Conservation (phyloP, 2,113 vertebrate species). For the Mastomys coucha region DNA sequence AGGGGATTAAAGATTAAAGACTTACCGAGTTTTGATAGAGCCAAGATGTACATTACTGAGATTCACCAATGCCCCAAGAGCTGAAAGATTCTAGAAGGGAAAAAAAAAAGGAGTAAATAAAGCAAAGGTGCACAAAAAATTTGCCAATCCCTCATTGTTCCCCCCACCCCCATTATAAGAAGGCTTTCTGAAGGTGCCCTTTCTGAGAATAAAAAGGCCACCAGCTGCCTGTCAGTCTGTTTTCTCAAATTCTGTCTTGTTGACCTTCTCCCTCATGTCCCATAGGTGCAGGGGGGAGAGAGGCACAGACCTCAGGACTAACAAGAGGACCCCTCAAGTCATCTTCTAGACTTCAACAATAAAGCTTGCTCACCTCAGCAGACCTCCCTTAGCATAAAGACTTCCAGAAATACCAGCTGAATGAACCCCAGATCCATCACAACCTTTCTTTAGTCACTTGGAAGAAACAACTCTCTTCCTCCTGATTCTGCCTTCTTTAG, state of each 20-base stretch:
- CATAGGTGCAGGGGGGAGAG: background rate
- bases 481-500: background rate
- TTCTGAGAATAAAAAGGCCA: background rate
- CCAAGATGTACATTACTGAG: conserved; percentile 89
- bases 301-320: background rate
- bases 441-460: background rate
- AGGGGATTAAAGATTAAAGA: background rate
- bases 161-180: background rate
- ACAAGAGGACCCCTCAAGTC: background rate
- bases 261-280: background rate
- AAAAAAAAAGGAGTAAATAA: conserved; percentile 10
- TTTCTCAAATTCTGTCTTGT: background rate
- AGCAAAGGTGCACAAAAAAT: background rate
- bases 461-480: background rate
- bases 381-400: background rate
- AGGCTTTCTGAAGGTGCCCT: background rate
- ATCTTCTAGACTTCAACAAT: background rate
- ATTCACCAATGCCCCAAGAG: conserved; percentile 88
- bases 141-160: background rate
- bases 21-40: conserved; percentile 92
- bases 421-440: background rate
- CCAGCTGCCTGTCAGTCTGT: background rate
- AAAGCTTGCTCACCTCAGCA: background rate
- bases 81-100: conserved; percentile 84
- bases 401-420: background rate